phyloP scores from a whole-genome alignment of 2,113 vertebrate species.

The Terrapene triunguis region DNA sequence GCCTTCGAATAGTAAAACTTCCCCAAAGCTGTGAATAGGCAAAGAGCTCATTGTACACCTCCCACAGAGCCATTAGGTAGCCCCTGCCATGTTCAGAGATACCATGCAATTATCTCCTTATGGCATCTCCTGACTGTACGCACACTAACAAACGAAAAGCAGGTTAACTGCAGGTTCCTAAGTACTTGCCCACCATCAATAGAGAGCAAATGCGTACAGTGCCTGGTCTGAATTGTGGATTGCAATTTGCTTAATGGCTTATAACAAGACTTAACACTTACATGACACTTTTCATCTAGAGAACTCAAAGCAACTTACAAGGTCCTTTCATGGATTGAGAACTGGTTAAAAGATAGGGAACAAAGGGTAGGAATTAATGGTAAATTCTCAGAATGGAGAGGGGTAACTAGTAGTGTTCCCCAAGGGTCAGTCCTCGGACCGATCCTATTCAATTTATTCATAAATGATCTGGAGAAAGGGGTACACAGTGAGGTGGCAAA shows the following conservation, averaged over 20 bases:
- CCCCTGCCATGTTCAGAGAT: not conserved
- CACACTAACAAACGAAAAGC: not conserved
- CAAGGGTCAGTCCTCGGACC: too few relatives aligned
- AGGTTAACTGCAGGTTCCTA: not conserved
- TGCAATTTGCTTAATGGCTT: not conserved
- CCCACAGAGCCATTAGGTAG: not conserved
- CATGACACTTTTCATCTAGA: not conserved
- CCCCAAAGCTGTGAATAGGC: not conserved
- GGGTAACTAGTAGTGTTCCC: too few relatives aligned
- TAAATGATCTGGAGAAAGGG: too few relatives aligned
- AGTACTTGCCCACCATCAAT: not conserved
- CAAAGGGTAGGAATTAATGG: too few relatives aligned
- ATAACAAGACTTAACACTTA: not conserved
- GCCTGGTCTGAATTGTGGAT: not conserved
- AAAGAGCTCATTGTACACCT: not conserved
- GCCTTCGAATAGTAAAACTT: not conserved
- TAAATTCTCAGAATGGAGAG: too few relatives aligned
- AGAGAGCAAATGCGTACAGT: not conserved
- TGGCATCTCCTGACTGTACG: not conserved
- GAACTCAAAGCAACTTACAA: not conserved
- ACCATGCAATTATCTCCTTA: accelerated
- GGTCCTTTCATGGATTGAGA: too few relatives aligned
- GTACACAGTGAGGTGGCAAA: too few relatives aligned
- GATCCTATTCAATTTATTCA: too few relatives aligned
- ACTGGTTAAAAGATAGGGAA: too few relatives aligned